Conservation (phyloP, 2,797 vertebrate genomes). For the Fistularia commersonii region DNA sequence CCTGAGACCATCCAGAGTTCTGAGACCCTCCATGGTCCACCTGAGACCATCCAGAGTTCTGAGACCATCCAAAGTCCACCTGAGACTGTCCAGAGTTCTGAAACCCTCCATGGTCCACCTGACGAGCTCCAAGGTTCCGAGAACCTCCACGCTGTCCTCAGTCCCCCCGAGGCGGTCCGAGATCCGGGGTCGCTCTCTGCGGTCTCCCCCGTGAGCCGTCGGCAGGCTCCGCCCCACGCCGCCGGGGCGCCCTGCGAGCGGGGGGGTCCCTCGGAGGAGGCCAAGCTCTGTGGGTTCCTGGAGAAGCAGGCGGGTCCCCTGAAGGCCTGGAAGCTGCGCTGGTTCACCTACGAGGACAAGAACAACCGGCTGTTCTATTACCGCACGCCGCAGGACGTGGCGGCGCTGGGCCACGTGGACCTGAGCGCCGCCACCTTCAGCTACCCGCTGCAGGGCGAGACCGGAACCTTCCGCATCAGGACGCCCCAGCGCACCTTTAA, state of each 20-base stretch:
- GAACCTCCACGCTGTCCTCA: background rate
- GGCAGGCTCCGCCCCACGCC: conserved; percentile 9
- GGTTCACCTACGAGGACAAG: conserved; percentile 88
- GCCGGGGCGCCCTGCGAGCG: conserved; percentile 23
- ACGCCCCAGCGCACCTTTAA: conserved; percentile 81
- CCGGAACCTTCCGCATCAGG: conserved; percentile 87
- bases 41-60: background rate
- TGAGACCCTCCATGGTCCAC: background rate
- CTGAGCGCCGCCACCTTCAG: conserved; percentile 81
- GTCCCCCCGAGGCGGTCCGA: background rate
- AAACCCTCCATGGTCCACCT: background rate
- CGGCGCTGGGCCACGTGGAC: conserved; percentile 82
- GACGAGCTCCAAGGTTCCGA: background rate
- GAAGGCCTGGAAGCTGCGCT: conserved; percentile 89
- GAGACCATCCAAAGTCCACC: background rate
- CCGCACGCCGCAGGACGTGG: conserved; percentile 84
- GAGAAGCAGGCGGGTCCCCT: conserved; percentile 88
- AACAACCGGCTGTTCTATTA: conserved; percentile 88
- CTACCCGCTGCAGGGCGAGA: conserved; percentile 79
- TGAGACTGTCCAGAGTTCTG: background rate
- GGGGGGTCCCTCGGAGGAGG: background rate
- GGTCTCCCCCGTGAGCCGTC: background rate
- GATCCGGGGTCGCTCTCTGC: background rate
- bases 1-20: conserved; percentile 1
- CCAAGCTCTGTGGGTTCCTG: conserved; percentile 89